Base-by-base conservation (phyloP, 2,888 invertebrate genomes). In the Pristionchus japonicus region DNA sequence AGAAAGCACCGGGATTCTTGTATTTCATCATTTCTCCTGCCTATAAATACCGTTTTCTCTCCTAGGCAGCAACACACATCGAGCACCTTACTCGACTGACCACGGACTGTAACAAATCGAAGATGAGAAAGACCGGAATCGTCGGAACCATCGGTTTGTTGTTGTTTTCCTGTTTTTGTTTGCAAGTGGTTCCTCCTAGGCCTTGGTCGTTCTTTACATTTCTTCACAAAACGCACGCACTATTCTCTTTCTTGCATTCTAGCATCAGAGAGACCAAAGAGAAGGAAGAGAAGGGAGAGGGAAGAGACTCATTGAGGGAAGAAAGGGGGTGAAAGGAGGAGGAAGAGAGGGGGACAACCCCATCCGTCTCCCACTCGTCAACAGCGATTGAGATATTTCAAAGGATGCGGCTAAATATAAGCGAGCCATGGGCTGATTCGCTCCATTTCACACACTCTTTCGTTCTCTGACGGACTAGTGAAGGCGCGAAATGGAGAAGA, bases 61-160 rank as follows among this genome's bases (percentile, higher is more conserved):
- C 49, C 1, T 31, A 82, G 82, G 82, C 82, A 17, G 20, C 49
- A 13, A 85, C 85, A 3, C 85, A 85, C 31, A 52, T 85, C 61
- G 85, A 85, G 64, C 85, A 85, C 17, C 85, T 85, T 15, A 85
- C 85, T n/a, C 20, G 64, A 27, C 64, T 85, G 7, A 64, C 57
- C 27, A 64, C 64, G 7, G 64, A 47, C 15, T 15, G 17, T 40
- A 27, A 13, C 15, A n/a, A 9, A 6, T 15, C n/a, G 6, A 40
- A 9, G 9, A 47, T 74, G 40, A 67, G 86, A 34, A 86, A 74
- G 74, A 86, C 86, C 1, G 27, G 70, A 20, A 86, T 86, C 11
- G 47, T 86, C 49, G 67, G 70, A 31, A 86, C 86, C 13, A 86
- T 86, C 15, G 86, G 86, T 40, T 20, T 37, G 86, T 52, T 77